A percentile compares a stretch with the other conserved stretches of the same genome.
Conservation (phyloP, 2,113 vertebrate species). For the Synchiropus splendidus region DNA sequence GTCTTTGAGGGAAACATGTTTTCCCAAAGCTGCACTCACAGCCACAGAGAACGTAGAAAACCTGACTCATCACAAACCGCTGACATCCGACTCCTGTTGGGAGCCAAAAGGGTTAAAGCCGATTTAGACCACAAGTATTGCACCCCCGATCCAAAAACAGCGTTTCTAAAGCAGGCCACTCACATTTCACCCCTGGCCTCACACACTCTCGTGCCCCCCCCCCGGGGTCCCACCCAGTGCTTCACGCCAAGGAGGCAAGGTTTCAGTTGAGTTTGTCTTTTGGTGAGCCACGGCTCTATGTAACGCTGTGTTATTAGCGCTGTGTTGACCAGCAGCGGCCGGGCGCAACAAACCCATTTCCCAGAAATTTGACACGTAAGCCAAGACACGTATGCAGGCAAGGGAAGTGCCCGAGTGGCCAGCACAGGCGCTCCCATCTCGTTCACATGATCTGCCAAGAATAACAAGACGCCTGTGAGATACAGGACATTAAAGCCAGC, state of each 20-base stretch:
- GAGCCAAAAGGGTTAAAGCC: slow-evolving; percentile 12
- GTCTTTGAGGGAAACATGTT: no score
- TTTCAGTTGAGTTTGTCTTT: background rate
- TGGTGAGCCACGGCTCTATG: no score
- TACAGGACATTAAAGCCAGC: slow-evolving; percentile 18
- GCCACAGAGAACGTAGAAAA: no score
- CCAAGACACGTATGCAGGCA: slow-evolving; percentile 24
- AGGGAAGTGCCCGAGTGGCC: slow-evolving; percentile 8
- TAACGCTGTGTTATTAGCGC: slow-evolving; percentile 2
- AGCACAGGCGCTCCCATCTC: slow-evolving; percentile 37
- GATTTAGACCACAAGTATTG: slow-evolving; percentile 30
- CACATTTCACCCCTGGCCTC: slow-evolving; percentile 27
- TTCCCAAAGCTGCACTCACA: no score
- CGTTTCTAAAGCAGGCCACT: slow-evolving; percentile 32
- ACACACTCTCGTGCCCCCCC: slow-evolving; percentile 16
- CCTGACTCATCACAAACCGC: slow-evolving; percentile 34
- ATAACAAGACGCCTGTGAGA: slow-evolving; percentile 11
- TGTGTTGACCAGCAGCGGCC: slow-evolving; percentile 11
- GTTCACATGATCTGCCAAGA: slow-evolving; percentile 43
- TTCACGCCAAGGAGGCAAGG: slow-evolving; percentile 12
- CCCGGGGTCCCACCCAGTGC: slow-evolving; percentile 3
- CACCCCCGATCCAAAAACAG: slow-evolving; percentile 33
- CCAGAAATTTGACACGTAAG: slow-evolving; percentile 24
- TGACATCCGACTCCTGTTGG: slow-evolving; percentile 27
- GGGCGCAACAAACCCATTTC: slow-evolving; percentile 3